Evolutionary conservation across 1,140 invertebrate genomes (phyloP), one percentile per base, ranked within the genome.

Genomic region (Pararge aegeria): DNA sequence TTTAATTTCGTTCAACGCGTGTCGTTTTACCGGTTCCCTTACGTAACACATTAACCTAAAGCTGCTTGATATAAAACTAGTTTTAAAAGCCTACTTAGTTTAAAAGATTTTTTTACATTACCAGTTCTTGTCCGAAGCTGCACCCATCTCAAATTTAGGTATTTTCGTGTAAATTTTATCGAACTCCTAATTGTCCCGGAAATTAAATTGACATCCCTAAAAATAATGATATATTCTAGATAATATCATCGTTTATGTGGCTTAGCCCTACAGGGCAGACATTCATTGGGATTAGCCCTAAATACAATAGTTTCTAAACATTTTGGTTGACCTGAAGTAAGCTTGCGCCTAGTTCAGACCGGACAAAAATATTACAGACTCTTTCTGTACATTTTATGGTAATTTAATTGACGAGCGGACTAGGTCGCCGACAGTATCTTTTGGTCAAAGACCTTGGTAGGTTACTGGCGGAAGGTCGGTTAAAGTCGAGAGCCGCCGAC

Each of bases 401-500:
- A 18, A 42, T 42, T 16, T 42, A 42, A 5, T 16, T 18, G 15
- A 42, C n/a, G 10, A 42, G 38, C 13, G 16, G 38, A 42, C 13
- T 42, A 42, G 38, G 38, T 42, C 38, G 9, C 2, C 15, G 5
- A 42, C 5, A 42, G 2, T 42, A 42, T 15, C 38, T 18, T 42
- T 42, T 42, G 38, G 38, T 42, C 13, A 16, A 42, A 42, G 15
- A 42, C 38, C 38, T 42, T 42, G 38, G 38, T 42, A 18, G 16
- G 3, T 42, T 10, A 10, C 38, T 42, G 38, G 1, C 16, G 38
- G 38, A 42, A 42, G 38, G 38, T 42, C 38, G 15, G 38, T 18
- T 12, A 12, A 34, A n/a, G 5, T 30, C 1, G 29, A 7, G 3
- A 40, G 37, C 7, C 2, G 37, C n/a, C 16, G n/a, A 18, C 10